phyloP scores from a whole-genome alignment of 2,888 invertebrate species.

The Junonia oenone region DNA sequence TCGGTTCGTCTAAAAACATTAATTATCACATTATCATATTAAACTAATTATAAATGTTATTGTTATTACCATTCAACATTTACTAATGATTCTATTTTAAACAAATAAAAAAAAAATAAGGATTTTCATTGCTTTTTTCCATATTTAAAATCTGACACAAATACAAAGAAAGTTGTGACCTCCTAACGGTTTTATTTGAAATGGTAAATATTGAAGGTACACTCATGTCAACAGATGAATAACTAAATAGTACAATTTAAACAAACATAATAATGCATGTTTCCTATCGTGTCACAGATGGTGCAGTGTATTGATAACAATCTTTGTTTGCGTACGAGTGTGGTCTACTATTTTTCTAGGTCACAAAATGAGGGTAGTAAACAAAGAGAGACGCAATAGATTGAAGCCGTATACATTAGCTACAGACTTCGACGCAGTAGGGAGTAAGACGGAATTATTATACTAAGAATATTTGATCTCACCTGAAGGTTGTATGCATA shows the following conservation, averaged over 20 bases:
- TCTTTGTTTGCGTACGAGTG: slow-evolving; percentile 20
- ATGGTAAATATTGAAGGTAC: neutral
- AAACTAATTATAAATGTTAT: neutral
- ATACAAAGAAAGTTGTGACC: neutral
- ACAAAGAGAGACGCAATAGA: slow-evolving; percentile 51
- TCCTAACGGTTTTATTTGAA: neutral
- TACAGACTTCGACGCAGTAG: slow-evolving; percentile 35
- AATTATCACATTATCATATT: neutral
- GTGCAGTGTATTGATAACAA: neutral
- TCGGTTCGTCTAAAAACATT: slow-evolving; percentile 83
- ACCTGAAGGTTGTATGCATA: slow-evolving; percentile 90
- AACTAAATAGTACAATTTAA: too few relatives aligned
- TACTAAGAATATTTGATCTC: slow-evolving; percentile 53
- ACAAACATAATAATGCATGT: neutral
- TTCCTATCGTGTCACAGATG: neutral
- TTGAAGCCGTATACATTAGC: slow-evolving; percentile 30
- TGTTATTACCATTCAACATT: too few relatives aligned
- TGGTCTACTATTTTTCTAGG: slow-evolving; percentile 50
- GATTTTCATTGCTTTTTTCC: too few relatives aligned
- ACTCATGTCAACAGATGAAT: neutral
- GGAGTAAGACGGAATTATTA: slow-evolving; percentile 36
- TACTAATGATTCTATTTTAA: too few relatives aligned
- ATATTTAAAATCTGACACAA: neutral
- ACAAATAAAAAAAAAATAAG: too few relatives aligned
- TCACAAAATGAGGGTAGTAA: slow-evolving; percentile 65